Conservation (phyloP, 1,140 invertebrate genomes). For the Ceratina australensis region DNA sequence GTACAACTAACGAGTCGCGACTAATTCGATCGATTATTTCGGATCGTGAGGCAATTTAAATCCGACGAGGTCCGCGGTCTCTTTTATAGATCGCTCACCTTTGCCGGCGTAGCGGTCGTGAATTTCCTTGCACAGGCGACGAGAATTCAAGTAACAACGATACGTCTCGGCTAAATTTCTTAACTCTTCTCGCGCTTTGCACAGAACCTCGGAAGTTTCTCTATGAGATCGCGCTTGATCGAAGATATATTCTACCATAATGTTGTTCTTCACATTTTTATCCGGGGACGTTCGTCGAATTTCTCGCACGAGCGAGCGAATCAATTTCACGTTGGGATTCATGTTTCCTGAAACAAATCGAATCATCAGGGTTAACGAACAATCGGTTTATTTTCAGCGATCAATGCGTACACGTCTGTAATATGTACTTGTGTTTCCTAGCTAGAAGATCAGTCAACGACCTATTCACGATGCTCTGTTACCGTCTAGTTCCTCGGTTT, state of each 20-base stretch:
- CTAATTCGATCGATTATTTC: constrained; percentile 74
- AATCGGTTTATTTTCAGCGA: too few relatives aligned
- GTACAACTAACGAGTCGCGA: too few relatives aligned
- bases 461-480: constrained; percentile 26
- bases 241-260: constrained; percentile 84
- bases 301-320: constrained; percentile 83
- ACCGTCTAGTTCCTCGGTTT: constrained; percentile 33
- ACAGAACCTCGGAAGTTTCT: constrained; percentile 88
- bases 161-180: constrained; percentile 86
- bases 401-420: too few relatives aligned
- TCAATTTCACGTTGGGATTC: constrained; percentile 78
- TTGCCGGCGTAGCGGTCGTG: constrained; percentile 85
- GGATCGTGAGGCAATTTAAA: constrained; percentile 92
- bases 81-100: constrained; percentile 87
- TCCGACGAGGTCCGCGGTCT: constrained; percentile 90
- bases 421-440: not conserved
- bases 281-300: constrained; percentile 79
- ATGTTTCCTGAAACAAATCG: constrained; percentile 56
- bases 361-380: too few relatives aligned
- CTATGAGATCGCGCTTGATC: constrained; percentile 86
- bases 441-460: not conserved
- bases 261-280: constrained; percentile 81
- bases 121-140: constrained; percentile 85
- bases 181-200: constrained; percentile 89
- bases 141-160: constrained; percentile 86